Base-by-base conservation (phyloP, 1,140 invertebrate species). In the Caenorhabditis tropicalis region DNA sequence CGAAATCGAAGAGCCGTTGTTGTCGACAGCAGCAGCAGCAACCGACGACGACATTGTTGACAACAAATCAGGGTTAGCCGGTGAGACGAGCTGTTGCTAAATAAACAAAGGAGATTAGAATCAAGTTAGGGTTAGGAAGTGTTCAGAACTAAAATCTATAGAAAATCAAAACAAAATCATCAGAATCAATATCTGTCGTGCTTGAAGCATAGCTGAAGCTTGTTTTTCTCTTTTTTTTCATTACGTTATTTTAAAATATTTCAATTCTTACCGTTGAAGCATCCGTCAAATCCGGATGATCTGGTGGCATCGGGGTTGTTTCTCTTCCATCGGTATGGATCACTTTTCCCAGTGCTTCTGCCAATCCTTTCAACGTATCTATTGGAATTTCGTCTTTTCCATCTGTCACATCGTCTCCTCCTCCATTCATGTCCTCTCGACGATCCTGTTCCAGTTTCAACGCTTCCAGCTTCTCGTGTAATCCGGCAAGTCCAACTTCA, bases 301-400 rank as follows among this genome's bases (percentile, higher is more conserved):
- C 79, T 21, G 58, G 36, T 36, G 56, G 70, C 39, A 74, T 49
- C 27, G 56, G 74, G 21, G 74, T 85, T 48, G 53, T 51, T 46
- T 65, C 56, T 29, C 56, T 27, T 24, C 56, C 74, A 79, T 85
- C 83, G 7, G 83, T 39, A 48, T 88, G 88, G 46, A 88, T 88
- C 15, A 88, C 88, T 58, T 88, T 90, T 65, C 89, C 88, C 15
- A 89, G 56, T 15, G 88, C 88, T 29, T 85, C 82, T 6, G 89
- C 89, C 74, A 89, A 51, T 27, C 87, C 88, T 46, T 86, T 87
- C 9, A 89, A 70, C 19, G 89, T 89, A 24, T 89, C 88, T 31
- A 89, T 85, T 9, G 89, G 89, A 15, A 88, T 80, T 21, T 80
- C 46, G 21, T 81, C 82, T 16, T 79, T 39, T 49, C 56, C 56